Evolutionary conservation across 2,113 vertebrate species (phyloP).

Genomic region (Forbesichthys papilliferus): DNA sequence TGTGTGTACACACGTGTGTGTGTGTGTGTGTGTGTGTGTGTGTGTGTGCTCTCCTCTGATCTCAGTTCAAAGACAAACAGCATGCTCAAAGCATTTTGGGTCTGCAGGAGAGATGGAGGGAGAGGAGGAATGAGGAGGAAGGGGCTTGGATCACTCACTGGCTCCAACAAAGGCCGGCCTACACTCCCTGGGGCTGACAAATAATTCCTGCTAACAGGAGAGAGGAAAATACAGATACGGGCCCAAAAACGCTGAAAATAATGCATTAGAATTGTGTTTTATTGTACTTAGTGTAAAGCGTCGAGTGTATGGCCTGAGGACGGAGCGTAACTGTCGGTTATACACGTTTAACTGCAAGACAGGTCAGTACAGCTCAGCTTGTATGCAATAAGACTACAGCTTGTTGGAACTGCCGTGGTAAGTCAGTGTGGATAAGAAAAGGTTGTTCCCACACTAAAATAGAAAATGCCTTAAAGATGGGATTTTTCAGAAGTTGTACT

Average conservation of each 20-base stretch:
- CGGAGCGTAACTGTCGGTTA: too few species aligned
- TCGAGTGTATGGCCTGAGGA: too few species aligned
- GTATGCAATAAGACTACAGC: background rate
- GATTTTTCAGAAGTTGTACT: conserved; percentile 20
- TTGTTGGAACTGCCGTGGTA: conserved; percentile 11
- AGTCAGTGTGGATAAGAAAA: conserved; percentile 21
- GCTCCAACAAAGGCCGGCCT: conserved; percentile 59
- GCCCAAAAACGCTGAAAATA: background rate
- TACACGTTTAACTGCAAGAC: too few species aligned
- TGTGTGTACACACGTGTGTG: background rate
- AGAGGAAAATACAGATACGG: conserved; percentile 46
- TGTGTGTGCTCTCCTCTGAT: conserved; percentile 71
- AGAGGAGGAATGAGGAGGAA: conserved; percentile 38
- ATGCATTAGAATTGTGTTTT: conserved; percentile 12
- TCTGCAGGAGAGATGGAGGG: conserved; percentile 50
- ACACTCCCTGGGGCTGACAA: conserved; percentile 67
- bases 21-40: background rate
- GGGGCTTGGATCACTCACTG: conserved; percentile 45
- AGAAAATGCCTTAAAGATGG: conserved; percentile 13
- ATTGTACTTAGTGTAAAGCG: background rate
- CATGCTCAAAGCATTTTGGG: conserved; percentile 74
- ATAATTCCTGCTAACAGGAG: conserved; percentile 66
- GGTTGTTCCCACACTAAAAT: background rate
- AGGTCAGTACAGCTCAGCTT: too few species aligned
- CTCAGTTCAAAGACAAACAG: conserved; percentile 78